Percentiles rank a stretch among this genome's conserved stretches.
phyloP scores from a whole-genome alignment of 2,113 vertebrate genomes.

The Platichthys flesus region DNA sequence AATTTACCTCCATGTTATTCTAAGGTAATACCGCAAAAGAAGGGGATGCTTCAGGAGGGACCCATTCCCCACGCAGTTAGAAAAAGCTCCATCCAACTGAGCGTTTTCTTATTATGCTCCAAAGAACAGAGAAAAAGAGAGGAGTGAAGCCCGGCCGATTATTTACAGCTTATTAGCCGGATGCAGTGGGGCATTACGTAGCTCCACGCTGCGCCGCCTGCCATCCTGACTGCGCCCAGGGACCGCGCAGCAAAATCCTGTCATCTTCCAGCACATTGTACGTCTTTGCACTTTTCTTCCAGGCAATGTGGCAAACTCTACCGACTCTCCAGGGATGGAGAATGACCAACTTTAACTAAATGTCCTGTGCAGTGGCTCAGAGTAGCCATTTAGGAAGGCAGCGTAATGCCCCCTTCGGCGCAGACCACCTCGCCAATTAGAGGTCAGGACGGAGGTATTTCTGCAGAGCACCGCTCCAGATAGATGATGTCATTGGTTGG shows the following conservation, averaged over 20 bases:
- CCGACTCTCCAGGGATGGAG: slow-evolving; percentile 54
- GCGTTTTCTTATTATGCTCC: slow-evolving; percentile 74
- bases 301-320: slow-evolving; percentile 57
- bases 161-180: slow-evolving; percentile 82
- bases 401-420: slow-evolving; percentile 62
- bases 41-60: slow-evolving; percentile 39
- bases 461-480: slow-evolving; percentile 40
- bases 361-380: slow-evolving; percentile 66
- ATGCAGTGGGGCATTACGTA: slow-evolving; percentile 72
- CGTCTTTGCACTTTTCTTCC: slow-evolving; percentile 68
- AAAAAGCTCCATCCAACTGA: slow-evolving; percentile 55
- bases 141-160: slow-evolving; percentile 54
- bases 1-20: slow-evolving; percentile 48
- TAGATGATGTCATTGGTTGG: slow-evolving; percentile 69
- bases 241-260: slow-evolving; percentile 68
- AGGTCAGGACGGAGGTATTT: slow-evolving; percentile 59
- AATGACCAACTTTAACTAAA: slow-evolving; percentile 77
- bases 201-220: slow-evolving; percentile 60
- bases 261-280: slow-evolving; percentile 63
- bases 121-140: slow-evolving; percentile 46
- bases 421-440: slow-evolving; percentile 70
- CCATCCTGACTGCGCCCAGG: slow-evolving; percentile 60
- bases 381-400: slow-evolving; percentile 69
- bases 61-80: slow-evolving; percentile 39
- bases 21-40: slow-evolving; percentile 45